A percentile compares a stretch with the other conserved stretches of the same genome.
phyloP scores from a whole-genome alignment of 1,140 invertebrate genomes.

The Meloidogyne floridensis region DNA sequence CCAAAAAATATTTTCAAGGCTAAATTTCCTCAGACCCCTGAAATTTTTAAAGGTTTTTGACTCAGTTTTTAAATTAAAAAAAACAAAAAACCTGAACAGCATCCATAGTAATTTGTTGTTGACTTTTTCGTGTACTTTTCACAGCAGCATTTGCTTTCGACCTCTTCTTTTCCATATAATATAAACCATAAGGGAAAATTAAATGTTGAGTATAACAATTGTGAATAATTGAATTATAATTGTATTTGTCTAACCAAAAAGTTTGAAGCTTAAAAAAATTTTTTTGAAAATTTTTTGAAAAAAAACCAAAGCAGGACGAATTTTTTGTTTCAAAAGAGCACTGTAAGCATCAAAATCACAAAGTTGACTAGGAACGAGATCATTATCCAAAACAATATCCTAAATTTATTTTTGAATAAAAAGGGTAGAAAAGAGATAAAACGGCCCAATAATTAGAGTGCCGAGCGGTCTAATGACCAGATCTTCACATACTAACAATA shows the following conservation, averaged over 20 bases:
- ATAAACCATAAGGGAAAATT: conserved; percentile 59
- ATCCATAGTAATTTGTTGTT: conserved; percentile 44
- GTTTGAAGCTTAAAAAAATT: conserved; percentile 51
- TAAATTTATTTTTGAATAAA: conserved; percentile 11
- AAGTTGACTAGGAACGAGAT: conserved; percentile 32
- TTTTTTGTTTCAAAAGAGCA: conserved; percentile 35
- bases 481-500: no score
- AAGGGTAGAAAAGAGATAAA: neutral
- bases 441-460: no score
- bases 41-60: no score
- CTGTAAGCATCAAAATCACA: conserved; percentile 44
- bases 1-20: no score
- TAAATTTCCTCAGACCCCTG: no score
- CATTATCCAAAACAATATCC: conserved; percentile 42
- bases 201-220: conserved; percentile 54
- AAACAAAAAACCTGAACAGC: conserved; percentile 49
- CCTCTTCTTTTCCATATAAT: conserved; percentile 56
- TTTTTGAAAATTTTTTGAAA: neutral
- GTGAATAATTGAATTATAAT: conserved; percentile 58
- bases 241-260: conserved; percentile 60
- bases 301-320: conserved; percentile 39
- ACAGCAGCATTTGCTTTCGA: conserved; percentile 34
- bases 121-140: conserved; percentile 17
- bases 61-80: neutral
- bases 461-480: no score